phyloP scores from a whole-genome alignment of 1,140 invertebrate species.

The Saccostrea glomerata region DNA sequence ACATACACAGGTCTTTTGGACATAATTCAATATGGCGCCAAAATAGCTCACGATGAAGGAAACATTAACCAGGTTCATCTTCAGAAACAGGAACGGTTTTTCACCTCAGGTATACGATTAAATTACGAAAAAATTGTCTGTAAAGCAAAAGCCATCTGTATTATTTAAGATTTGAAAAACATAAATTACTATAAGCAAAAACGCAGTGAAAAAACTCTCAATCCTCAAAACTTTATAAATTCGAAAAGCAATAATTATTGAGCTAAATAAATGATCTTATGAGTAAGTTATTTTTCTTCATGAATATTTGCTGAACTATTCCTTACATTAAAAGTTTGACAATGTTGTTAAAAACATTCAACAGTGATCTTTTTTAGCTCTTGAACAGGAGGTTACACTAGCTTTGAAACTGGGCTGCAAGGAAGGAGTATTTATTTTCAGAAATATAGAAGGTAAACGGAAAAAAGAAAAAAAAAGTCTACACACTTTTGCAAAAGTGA shows the following conservation, averaged over 20 bases:
- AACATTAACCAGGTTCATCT: conserved; percentile 31
- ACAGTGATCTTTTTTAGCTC: background rate
- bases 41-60: background rate
- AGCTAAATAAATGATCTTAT: too few species aligned
- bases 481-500: background rate
- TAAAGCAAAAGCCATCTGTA: too few species aligned
- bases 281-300: too few species aligned
- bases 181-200: too few species aligned
- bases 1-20: conserved; percentile 25
- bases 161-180: too few species aligned
- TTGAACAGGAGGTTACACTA: conserved; percentile 23
- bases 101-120: conserved; percentile 7
- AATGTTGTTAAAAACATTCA: background rate
- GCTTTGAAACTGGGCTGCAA: background rate
- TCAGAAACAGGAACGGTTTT: conserved; percentile 35
- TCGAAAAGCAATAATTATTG: too few species aligned
- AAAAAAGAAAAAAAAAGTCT: background rate
- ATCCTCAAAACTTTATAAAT: too few species aligned
- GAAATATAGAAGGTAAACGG: background rate
- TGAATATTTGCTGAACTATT: too few species aligned
- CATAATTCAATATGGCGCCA: conserved; percentile 39
- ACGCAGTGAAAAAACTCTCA: too few species aligned
- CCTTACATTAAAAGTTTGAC: too few species aligned
- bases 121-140: too few species aligned
- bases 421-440: conserved; percentile 27